phyloP scores from a whole-genome alignment of 2,888 invertebrate genomes.

The Tetragonula carbonaria region DNA sequence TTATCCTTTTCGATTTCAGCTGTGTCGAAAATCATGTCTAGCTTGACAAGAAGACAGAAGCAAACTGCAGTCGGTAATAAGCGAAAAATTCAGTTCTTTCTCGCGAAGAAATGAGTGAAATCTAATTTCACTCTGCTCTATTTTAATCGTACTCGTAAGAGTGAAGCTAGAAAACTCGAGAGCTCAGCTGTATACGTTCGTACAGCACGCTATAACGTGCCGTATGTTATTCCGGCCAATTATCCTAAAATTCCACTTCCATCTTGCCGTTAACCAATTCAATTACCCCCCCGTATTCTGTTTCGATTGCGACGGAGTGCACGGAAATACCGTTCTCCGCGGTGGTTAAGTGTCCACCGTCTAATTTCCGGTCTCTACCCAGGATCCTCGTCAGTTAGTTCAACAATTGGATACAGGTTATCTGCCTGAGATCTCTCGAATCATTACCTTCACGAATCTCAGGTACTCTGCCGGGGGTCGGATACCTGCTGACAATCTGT shows the following conservation, averaged over 20 bases:
- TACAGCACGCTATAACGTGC: not conserved
- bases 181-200: not conserved
- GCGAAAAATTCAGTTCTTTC: too few species aligned
- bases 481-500: not conserved
- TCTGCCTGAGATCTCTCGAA: not conserved
- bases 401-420: slow-evolving; percentile 18
- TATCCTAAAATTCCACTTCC: slow-evolving; percentile 18
- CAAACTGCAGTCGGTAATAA: too few species aligned
- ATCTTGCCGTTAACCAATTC: slow-evolving; percentile 32
- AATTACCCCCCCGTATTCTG: slow-evolving; percentile 30
- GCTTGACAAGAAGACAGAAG: not conserved
- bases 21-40: too few species aligned
- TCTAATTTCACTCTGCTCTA: not conserved
- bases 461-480: too few species aligned
- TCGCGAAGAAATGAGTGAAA: too few species aligned
- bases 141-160: not conserved
- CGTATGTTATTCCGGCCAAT: slow-evolving; percentile 7
- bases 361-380: slow-evolving; percentile 40
- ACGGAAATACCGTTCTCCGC: slow-evolving; percentile 33
- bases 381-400: slow-evolving; percentile 33
- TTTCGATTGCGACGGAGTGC: slow-evolving; percentile 38
- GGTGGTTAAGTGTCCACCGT: slow-evolving; percentile 37
- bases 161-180: not conserved
- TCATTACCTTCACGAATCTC: not conserved
- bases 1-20: not conserved